Base-by-base conservation (phyloP, 2,888 invertebrate species). In the Dicycla oo region DNA sequence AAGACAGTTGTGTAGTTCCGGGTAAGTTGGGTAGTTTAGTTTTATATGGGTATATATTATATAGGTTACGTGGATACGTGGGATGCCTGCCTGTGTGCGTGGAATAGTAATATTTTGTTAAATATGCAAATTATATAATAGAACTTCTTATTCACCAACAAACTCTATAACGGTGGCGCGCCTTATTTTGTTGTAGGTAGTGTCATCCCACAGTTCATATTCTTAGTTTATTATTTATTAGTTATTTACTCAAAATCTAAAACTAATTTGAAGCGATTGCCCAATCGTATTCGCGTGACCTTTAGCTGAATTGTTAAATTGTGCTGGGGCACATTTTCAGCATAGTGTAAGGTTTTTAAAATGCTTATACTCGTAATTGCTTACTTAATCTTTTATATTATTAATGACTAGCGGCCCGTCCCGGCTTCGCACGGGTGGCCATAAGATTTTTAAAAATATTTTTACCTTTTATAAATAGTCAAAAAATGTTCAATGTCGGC, bases 1-100 rank as follows among this genome's bases (percentile, higher is more conserved):
- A 70, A 54, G 54, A 78, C 63, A 60, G 73, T 72, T 65, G 6
- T 53, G 34, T 54, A 68, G 72, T 72, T 72, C 30, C 38, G 60
- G 60, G 58, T 66, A 61, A 66, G 34, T 57, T n/a, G 63, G 53
- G 61, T 64, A 71, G 70, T 71, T 82, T 43, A 45, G 69, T 70
- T 58, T 72, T 78, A 64, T 69, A 61, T 57, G 54, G 58, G 40
- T 45, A 43, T 60, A 26, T 26, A 10, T n/a, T n/a, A n/a, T n/a
- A n/a, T n/a, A n/a, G n/a, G 4, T n/a, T n/a, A 26, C 7, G 11
- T 3, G 3, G 43, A 13, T 43, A 61, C n/a, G 8, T 23, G 4
- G 18, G n/a, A n/a, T 18, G 26, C 18, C n/a, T 18, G 51, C 18
- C 2, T 40, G 8, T 43, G 7, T 38, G 43, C 20, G 43, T 61